A percentile compares a stretch with the other conserved stretches of the same genome.
These are phyloP conservation scores for Rousettus leschenaultii DNA, from an alignment of 2,113 vertebrate genomes.

Conservation along the genomic window DNA sequence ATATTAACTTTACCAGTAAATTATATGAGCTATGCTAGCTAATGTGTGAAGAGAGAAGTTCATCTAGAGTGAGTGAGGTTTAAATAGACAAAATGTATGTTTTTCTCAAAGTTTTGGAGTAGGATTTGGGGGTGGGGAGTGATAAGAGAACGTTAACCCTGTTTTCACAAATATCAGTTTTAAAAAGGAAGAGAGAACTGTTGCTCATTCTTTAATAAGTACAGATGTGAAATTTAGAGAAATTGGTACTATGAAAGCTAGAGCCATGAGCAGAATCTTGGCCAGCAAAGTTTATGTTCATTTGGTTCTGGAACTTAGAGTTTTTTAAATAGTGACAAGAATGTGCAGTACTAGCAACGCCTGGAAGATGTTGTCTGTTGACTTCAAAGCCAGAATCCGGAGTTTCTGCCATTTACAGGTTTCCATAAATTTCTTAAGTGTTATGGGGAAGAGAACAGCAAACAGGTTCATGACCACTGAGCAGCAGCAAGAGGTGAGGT, in stretches of 20 bases:
- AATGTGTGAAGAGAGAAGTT: background rate
- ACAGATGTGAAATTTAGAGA: background rate
- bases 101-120: conserved; percentile 1
- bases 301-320: background rate
- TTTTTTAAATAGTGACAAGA: conserved; percentile 14
- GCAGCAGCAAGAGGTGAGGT: background rate
- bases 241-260: background rate
- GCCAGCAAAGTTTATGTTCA: background rate
- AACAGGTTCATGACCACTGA: background rate
- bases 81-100: conserved; percentile 29
- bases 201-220: background rate
- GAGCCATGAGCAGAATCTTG: background rate
- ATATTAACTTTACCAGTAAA: background rate
- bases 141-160: background rate
- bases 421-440: conserved; percentile 73
- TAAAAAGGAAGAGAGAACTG: background rate
- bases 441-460: background rate
- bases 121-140: background rate
- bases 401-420: conserved; percentile 72
- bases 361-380: conserved; percentile 28
- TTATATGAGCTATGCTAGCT: background rate
- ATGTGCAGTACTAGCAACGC: conserved; percentile 28
- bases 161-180: background rate
- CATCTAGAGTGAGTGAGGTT: background rate
- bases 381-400: conserved; percentile 73